Evolutionary conservation across 2,797 vertebrate genomes (phyloP).

Genomic region (Yasuhikotakia modesta): DNA sequence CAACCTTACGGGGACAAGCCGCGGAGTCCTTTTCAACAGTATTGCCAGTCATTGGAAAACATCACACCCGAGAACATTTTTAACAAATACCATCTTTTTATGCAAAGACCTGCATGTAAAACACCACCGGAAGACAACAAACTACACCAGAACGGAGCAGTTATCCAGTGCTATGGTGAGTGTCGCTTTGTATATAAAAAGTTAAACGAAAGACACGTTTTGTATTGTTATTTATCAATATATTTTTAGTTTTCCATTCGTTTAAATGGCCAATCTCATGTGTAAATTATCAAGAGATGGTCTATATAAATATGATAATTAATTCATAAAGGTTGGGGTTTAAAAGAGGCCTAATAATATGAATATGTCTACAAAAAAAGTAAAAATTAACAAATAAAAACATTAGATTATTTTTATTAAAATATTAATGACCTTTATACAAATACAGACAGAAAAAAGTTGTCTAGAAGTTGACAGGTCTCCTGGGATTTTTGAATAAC

Average conservation of each 20-base stretch:
- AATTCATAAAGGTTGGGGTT: too few species aligned
- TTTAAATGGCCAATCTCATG: too few species aligned
- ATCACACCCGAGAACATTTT: constrained; percentile 83
- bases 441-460: too few species aligned
- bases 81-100: constrained; percentile 91
- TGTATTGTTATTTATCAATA: not conserved
- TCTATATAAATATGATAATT: too few species aligned
- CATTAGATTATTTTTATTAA: too few species aligned
- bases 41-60: constrained; percentile 90
- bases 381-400: too few species aligned
- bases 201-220: not conserved
- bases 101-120: constrained; percentile 88
- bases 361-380: too few species aligned
- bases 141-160: constrained; percentile 83
- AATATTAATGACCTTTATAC: too few species aligned
- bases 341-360: too few species aligned
- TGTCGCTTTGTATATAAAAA: constrained; percentile 22
- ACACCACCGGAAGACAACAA: constrained; percentile 87
- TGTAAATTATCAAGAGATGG: too few species aligned
- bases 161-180: constrained; percentile 93
- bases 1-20: constrained; percentile 88
- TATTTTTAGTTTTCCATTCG: not conserved
- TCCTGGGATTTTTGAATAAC: too few species aligned
- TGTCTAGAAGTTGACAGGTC: too few species aligned
- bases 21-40: constrained; percentile 88